Conservation (phyloP, 2,888 invertebrate species). For the Acleris emargana region DNA sequence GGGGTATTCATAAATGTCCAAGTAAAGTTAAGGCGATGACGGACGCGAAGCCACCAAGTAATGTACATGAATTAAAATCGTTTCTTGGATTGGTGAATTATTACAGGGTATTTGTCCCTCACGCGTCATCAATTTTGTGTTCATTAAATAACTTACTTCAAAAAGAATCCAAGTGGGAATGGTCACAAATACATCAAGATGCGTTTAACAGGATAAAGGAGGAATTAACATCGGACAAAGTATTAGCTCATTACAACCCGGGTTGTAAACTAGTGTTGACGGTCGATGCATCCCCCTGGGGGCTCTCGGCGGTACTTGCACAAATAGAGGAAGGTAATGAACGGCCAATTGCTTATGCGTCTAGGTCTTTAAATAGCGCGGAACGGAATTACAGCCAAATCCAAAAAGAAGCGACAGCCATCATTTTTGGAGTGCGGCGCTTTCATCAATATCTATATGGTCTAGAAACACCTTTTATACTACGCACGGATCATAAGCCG, state of each 20-base stretch:
- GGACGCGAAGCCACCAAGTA: constrained; percentile 6
- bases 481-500: constrained; percentile 31
- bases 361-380: constrained; percentile 16
- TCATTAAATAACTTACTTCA: constrained; percentile 36
- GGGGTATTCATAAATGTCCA: constrained; percentile 26
- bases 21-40: constrained; percentile 23
- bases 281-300: constrained; percentile 9
- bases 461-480: constrained; percentile 13
- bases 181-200: constrained; percentile 18
- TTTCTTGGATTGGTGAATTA: constrained; percentile 27
- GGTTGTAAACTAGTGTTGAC: constrained; percentile 3
- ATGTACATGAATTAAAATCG: constrained; percentile 20
- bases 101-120: constrained; percentile 3
- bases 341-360: constrained; percentile 23
- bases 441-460: constrained; percentile 32
- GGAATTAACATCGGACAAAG: constrained; percentile 18
- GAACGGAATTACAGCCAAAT: constrained; percentile 27
- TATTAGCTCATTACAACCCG: constrained; percentile 26
- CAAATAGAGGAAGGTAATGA: constrained; percentile 8
- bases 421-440: constrained; percentile 30
- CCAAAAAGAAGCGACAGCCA: constrained; percentile 29
- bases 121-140: constrained; percentile 14
- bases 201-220: constrained; percentile 35
- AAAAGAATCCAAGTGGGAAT: constrained; percentile 36
- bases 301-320: background rate